Conservation (phyloP, 2,888 invertebrate species). For the Ornithoptera priamus region DNA sequence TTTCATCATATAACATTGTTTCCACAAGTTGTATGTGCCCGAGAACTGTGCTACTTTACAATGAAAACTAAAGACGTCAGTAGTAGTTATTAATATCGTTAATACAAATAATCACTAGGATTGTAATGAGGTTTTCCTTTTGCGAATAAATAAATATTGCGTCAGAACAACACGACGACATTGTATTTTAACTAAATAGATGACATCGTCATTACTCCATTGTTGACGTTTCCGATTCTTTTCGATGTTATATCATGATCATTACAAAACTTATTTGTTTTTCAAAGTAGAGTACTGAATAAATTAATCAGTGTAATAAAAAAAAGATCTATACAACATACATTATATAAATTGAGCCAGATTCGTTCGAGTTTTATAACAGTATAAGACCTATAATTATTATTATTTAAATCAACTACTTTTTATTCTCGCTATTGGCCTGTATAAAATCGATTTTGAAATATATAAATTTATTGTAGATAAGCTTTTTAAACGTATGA, state of each 20-base stretch:
- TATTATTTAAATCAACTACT: not conserved
- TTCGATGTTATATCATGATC: not conserved
- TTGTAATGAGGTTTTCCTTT: not conserved
- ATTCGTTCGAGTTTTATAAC: not conserved
- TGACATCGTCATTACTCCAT: not conserved
- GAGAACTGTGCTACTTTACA: not conserved
- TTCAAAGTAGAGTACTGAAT: not conserved
- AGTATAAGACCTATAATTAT: not conserved
- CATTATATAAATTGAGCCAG: not conserved
- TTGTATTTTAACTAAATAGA: not conserved
- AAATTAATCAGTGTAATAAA: not conserved
- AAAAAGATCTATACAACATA: not conserved
- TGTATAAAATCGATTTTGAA: not conserved
- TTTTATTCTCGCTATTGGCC: not conserved
- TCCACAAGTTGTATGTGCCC: conserved; percentile 1
- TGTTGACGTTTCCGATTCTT: not conserved
- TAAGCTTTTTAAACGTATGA: not conserved
- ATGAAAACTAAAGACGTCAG: not conserved
- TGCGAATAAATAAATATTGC: not conserved
- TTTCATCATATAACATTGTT: not conserved
- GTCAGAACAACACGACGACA: not conserved
- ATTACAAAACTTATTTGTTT: not conserved
- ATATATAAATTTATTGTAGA: not conserved
- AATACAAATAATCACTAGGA: not conserved
- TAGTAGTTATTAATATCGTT: not conserved